Conservation (phyloP, 1,140 invertebrate species). For the Callitettix versicolor region DNA sequence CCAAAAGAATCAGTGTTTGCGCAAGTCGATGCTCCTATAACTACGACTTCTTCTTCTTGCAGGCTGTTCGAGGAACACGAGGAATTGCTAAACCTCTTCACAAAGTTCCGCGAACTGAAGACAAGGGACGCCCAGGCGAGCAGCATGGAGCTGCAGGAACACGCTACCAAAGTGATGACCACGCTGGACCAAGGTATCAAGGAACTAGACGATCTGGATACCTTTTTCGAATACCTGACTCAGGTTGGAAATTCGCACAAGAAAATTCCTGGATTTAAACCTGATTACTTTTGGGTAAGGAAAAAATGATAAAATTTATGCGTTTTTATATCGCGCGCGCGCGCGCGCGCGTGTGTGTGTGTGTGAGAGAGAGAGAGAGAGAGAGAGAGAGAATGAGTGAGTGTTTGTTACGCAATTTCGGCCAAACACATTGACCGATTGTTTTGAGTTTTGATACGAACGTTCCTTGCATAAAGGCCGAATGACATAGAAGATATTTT, state of each 20-base stretch:
- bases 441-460: too few relatives aligned
- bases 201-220: conserved; percentile 70
- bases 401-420: too few relatives aligned
- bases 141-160: conserved; percentile 71
- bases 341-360: too few relatives aligned
- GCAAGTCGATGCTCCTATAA: too few relatives aligned
- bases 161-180: conserved; percentile 79
- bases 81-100: conserved; percentile 69
- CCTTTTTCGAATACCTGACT: conserved; percentile 70
- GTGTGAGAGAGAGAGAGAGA: conserved; percentile 2
- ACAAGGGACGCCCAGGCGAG: conserved; percentile 70
- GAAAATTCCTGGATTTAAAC: conserved; percentile 72
- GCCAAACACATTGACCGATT: too few relatives aligned
- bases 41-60: conserved; percentile 23
- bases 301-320: conserved; percentile 2
- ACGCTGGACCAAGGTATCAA: conserved; percentile 79
- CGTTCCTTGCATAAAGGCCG: not conserved
- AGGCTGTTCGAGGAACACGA: conserved; percentile 82
- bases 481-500: too few relatives aligned
- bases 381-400: not conserved
- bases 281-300: conserved; percentile 79
- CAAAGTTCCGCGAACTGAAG: conserved; percentile 64
- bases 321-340: too few relatives aligned
- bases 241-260: conserved; percentile 72
- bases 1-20: too few relatives aligned